These are phyloP conservation scores for Drosophila nebulosa DNA, from an alignment of 1,140 invertebrate species.

Conservation along the genomic window DNA sequence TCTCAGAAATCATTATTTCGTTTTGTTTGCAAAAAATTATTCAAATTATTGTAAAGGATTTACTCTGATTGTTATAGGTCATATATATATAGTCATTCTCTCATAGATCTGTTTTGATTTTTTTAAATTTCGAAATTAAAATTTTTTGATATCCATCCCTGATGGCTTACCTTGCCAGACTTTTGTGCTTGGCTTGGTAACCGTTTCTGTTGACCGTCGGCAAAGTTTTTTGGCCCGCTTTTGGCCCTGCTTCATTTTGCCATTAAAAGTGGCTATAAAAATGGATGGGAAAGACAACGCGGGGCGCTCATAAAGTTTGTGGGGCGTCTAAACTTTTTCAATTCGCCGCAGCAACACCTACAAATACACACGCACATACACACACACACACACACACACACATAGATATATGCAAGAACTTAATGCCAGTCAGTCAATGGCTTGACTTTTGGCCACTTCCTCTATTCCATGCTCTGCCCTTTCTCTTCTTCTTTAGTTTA, in stretches of 20 bases:
- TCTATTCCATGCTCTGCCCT: not conserved
- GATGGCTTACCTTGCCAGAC: not conserved
- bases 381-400: not conserved
- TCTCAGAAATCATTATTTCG: no score
- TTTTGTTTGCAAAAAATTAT: no score
- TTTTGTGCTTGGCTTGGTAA: conserved; percentile 13
- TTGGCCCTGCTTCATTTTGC: conserved; percentile 30
- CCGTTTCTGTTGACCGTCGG: conserved; percentile 49
- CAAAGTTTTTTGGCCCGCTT: conserved; percentile 45
- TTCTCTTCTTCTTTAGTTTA: conserved; percentile 31
- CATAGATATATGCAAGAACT: conserved; percentile 22
- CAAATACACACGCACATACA: conserved; percentile 27
- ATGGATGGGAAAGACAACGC: conserved; percentile 3
- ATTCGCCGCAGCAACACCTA: conserved; percentile 69
- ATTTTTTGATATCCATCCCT: not conserved
- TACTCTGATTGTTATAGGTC: no score
- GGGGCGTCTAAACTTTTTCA: conserved; percentile 71
- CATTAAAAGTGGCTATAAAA: conserved; percentile 71
- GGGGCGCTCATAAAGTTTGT: conserved; percentile 63
- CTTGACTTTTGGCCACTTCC: conserved; percentile 25
- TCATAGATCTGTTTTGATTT: no score
- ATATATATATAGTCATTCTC: no score
- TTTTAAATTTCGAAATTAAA: no score
- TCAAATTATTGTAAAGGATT: no score
- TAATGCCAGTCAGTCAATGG: conserved; percentile 58